A percentile compares a stretch with the other conserved stretches of the same genome.
These are phyloP conservation scores for Protobothrops flavoviridis DNA, from an alignment of 2,113 vertebrate species.

Conservation along the genomic window DNA sequence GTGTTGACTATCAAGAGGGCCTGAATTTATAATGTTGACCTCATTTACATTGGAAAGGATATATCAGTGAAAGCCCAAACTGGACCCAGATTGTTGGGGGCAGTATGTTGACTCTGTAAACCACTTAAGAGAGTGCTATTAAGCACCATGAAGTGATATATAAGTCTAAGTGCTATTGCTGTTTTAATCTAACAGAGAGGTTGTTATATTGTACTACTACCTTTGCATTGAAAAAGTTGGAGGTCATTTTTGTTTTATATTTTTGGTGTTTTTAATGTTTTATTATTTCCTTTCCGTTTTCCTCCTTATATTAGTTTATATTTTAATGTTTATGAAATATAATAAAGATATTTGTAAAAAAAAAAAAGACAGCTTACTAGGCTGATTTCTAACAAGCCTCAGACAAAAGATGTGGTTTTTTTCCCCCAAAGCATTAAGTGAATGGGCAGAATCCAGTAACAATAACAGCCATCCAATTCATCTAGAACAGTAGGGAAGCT, in stretches of 20 bases:
- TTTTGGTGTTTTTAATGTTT: neutral
- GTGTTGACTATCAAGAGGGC: neutral
- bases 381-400: neutral
- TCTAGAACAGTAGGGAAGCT: neutral
- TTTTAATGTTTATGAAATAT: neutral
- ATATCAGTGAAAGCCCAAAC: neutral
- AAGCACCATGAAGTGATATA: neutral
- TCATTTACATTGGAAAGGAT: neutral
- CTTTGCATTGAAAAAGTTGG: neutral
- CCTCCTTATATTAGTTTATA: neutral
- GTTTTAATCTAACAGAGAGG: neutral
- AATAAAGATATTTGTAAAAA: neutral
- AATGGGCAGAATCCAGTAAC: neutral
- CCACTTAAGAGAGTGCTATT: neutral
- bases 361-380: neutral
- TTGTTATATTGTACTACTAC: neutral
- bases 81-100: neutral
- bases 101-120: neutral
- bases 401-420: neutral
- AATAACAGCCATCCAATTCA: neutral
- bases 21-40: neutral
- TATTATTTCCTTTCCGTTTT: neutral
- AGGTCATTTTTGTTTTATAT: neutral
- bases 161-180: neutral
- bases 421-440: neutral